Evolutionary conservation across 1,140 invertebrate species (phyloP), one percentile per base, ranked within the genome.

Genomic region (Spodoptera frugiperda): DNA sequence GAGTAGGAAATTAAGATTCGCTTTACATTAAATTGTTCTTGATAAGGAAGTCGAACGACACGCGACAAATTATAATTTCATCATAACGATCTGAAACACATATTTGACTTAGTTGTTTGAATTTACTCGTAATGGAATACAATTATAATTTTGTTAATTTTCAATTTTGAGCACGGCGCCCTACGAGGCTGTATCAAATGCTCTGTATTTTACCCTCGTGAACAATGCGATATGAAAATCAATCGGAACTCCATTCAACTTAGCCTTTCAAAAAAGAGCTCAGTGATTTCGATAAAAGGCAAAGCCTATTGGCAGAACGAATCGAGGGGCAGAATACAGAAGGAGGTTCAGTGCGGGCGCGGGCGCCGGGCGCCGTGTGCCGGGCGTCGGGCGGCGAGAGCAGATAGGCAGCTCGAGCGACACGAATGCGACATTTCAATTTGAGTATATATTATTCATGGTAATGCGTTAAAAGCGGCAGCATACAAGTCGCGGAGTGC

Each of bases 361-460:
- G 83, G 75, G 61, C 78, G 67, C 30, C 73, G 79, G 75, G 73
- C 77, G 75, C 68, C 83, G 51, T 76, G 61, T 76, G 67, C 30
- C 73, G 79, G 63, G 63, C 59, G 57, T 39, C 57, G 59, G n/a
- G 39, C 78, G 67, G 33, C 70, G 80, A 70, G 59, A 73, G 80
- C 81, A 91, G 90, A 91, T 87, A 89, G 89, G 87, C 87, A 84
- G 85, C 83, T 80, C 74, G 86, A 90, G 87, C 87, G 89, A 91
- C 88, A 79, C 84, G 90, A 91, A 91, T 91, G 88, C 92, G 92
- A 94, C 90, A 94, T 94, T 93, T 94, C 92, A 94, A 94, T 94
- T 93, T 93, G 84, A 87, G 85, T 85, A 91, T 94, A 93, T 93
- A 91, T 93, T 94, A 94, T 93, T 94, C 92, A 94, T 91, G 91